A percentile compares a stretch with the other conserved stretches of the same genome.
Evolutionary conservation across 2,888 invertebrate species (phyloP).

Genomic region (Hypercompe scribonia): DNA sequence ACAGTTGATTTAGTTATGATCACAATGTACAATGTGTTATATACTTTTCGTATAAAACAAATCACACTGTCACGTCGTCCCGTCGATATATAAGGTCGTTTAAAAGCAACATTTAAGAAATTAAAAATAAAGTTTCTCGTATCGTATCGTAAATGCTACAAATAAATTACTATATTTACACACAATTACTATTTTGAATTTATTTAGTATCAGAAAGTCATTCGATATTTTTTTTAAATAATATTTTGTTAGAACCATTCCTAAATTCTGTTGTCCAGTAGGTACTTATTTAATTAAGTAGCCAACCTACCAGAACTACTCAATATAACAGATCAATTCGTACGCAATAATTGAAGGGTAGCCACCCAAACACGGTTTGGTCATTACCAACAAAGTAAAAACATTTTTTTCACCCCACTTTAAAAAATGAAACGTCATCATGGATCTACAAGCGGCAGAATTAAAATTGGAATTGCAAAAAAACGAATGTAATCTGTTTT

Average conservation of each 20-base stretch:
- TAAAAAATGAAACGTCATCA: conserved; percentile 44
- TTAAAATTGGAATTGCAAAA: conserved; percentile 55
- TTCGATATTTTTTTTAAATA: neutral
- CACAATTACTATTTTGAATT: neutral
- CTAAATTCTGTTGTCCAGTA: conserved; percentile 2
- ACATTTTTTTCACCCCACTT: conserved; percentile 26
- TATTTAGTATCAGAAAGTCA: neutral
- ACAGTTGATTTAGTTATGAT: neutral
- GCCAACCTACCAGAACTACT: conserved; percentile 18
- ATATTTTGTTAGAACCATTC: neutral
- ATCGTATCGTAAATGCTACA: no score
- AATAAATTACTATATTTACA: no score
- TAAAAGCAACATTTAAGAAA: no score
- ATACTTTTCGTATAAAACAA: neutral
- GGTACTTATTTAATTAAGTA: conserved; percentile 9
- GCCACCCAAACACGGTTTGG: conserved; percentile 31
- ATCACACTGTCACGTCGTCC: no score
- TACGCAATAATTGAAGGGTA: conserved; percentile 30
- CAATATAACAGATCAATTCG: conserved; percentile 20
- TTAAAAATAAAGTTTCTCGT: no score
- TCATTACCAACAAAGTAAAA: conserved; percentile 39
- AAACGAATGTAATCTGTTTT: conserved; percentile 62
- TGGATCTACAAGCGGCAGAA: conserved; percentile 40
- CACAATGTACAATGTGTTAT: neutral
- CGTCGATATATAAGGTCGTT: neutral